A percentile compares a stretch with the other conserved stretches of the same genome.
Evolutionary conservation across 2,113 vertebrate species (phyloP).

Genomic region (Columba janthina): DNA sequence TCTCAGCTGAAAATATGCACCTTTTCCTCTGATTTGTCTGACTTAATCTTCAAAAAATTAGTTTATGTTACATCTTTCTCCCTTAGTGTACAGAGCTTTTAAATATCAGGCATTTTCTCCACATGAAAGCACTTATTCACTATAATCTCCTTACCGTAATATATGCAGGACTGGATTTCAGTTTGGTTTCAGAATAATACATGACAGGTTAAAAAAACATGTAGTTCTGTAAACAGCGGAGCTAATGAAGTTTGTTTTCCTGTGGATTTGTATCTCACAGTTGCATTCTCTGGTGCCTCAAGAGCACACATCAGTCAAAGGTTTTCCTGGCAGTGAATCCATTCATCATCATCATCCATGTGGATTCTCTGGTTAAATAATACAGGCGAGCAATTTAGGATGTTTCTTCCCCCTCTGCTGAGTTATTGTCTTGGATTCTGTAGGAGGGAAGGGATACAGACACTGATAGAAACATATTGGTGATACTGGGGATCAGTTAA

Average conservation of each 20-base stretch:
- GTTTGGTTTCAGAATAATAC: neutral
- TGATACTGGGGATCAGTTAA: neutral
- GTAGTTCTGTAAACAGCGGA: neutral
- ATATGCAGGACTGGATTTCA: neutral
- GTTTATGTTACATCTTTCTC: neutral
- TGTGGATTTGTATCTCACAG: neutral
- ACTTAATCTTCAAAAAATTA: neutral
- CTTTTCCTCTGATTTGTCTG: neutral
- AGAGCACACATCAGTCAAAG: neutral
- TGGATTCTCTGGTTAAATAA: neutral
- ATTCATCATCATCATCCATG: neutral
- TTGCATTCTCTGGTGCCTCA: neutral
- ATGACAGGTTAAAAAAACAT: neutral
- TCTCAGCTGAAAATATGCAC: neutral
- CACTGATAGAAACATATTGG: neutral
- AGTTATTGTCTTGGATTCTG: neutral
- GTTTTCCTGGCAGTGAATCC: neutral
- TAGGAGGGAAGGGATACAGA: neutral
- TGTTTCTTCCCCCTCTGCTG: neutral
- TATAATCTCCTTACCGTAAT: neutral
- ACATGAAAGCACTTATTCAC: neutral
- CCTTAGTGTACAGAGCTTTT: neutral
- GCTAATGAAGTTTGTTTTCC: neutral
- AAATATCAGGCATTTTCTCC: neutral
- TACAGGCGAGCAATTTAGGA: neutral